Base-by-base conservation (phyloP, 2,888 invertebrate species). In the Pheosia gnoma region DNA sequence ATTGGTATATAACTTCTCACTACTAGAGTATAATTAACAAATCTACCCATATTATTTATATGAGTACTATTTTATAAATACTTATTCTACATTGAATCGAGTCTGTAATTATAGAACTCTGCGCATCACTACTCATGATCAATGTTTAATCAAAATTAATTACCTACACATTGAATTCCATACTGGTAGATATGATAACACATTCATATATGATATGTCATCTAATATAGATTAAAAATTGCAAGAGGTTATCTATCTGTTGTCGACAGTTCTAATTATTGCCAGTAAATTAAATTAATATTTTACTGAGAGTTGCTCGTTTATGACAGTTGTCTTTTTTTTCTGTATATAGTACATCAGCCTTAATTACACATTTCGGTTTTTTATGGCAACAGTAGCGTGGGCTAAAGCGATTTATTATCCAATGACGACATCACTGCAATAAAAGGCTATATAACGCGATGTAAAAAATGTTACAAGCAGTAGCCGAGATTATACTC, bases 401-500 rank as follows among this genome's bases (percentile, higher is more conserved):
- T 61, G 61, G 64, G 54, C 45, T 57, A 41, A 10, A 13, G 38
- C 41, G 54, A 47, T 54, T 59, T 25, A 47, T 41, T 62, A 54
- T 58, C 58, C 61, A 60, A 51, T 59, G 55, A 58, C 66, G 52
- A 49, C 49, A 36, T n/a, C 41, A 43, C 62, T 11, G 53, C 37
- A 11, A 37, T 53, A 53, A 62, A 62, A 65, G 57, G 11, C 58
- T 25, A 37, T 53, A 66, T 64, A 67, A 74, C 66, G 61, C 67
- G 63, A 60, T 60, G n/a, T 67, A 73, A 64, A 70, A 61, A 65
- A 61, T 61, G 62, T 57, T 51, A 25, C 59, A 61, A 55, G 57
- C 65, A 57, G 62, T 59, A 66, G 45, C 61, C 63, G 71, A 64
- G 62, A 68, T 72, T 64, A 25, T 25, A 63, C 65, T 70, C 61